Evolutionary conservation across 2,888 invertebrate genomes (phyloP), one percentile per base, ranked within the genome.

Genomic region (Antitype chi): DNA sequence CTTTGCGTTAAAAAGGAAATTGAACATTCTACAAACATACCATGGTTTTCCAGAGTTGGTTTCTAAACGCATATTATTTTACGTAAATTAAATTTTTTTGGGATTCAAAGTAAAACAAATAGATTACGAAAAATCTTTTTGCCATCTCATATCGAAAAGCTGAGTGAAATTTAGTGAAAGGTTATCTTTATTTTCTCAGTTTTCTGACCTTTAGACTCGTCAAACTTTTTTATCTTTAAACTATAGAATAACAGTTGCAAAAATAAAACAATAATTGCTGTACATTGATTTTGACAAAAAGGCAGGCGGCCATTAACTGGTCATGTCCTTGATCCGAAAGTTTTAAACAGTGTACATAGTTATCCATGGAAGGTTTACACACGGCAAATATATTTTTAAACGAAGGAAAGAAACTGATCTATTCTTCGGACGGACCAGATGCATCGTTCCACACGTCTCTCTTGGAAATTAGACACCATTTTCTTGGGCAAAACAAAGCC

Each of bases 401-500:
- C 2, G 13, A 47, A n/a, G 15, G 0, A 9, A 72, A n/a, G 7
- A 17, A 25, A 38, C 5, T 5, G 15, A 47, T 57, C 23, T 25
- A 3, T 1, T 74, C 23, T 43, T 23, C 8, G 2, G 8, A 2
- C 5, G n/a, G 32, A 4, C 23, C 8, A 3, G 6, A 38, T n/a
- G 9, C 1, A 38, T 69, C 7, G 7, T 23, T 57, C 17, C 32
- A 20, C n/a, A 20, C 20, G 20, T 11, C 38, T 25, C 49, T 49
- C 32, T 63, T 59, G 2, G 49, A 49, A 67, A 64, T 79, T 25
- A 25, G n/a, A 49, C 17, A 47, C 15, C 15, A 49, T 59, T 74
- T 59, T 25, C 15, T 15, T 60, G 47, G 7, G 20, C 38, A 69
- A 69, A 85, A 81, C 57, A 72, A 71, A 68, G 43, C 75, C 82